phyloP scores from a whole-genome alignment of 2,888 invertebrate genomes.

The Dinocampus coccinellae region DNA sequence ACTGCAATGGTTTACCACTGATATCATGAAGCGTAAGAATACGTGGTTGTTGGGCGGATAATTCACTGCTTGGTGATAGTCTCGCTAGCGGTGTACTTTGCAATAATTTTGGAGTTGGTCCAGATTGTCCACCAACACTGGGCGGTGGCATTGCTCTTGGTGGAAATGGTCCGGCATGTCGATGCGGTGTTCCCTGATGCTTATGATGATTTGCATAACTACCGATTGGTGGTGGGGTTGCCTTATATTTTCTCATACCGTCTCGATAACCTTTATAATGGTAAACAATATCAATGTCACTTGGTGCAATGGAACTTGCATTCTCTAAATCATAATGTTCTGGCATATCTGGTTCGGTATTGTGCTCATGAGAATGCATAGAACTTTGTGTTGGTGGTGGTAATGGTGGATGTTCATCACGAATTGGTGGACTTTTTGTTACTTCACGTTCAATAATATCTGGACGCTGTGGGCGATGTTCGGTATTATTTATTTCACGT shows the following conservation, averaged over 20 bases:
- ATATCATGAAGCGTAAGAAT: conserved; percentile 94
- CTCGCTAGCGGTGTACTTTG: conserved; percentile 93
- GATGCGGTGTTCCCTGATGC: conserved; percentile 77
- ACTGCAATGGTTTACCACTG: conserved; percentile 92
- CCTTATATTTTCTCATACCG: conserved; percentile 89
- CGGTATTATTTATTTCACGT: conserved; percentile 80
- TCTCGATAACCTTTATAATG: conserved; percentile 96
- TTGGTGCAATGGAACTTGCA: conserved; percentile 97
- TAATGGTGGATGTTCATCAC: conserved; percentile 85
- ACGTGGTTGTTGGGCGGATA: conserved; percentile 91
- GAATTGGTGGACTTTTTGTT: conserved; percentile 85
- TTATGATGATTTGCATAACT: conserved; percentile 82
- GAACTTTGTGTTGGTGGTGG: conserved; percentile 79
- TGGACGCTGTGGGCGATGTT: conserved; percentile 86
- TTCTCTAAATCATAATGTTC: conserved; percentile 97
- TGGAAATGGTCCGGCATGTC: conserved; percentile 77
- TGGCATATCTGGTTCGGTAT: conserved; percentile 82
- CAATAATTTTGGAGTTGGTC: conserved; percentile 78
- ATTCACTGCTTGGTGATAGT: conserved; percentile 91
- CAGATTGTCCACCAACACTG: conserved; percentile 77
- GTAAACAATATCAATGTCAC: conserved; percentile 96
- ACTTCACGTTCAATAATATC: conserved; percentile 95
- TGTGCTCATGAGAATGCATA: conserved; percentile 80
- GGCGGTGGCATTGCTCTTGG: conserved; percentile 77
- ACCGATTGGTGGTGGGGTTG: conserved; percentile 84